Percentiles rank a stretch among this genome's conserved stretches.
These are phyloP conservation scores for Halesus radiatus DNA, from an alignment of 1,140 invertebrate genomes.

Conservation along the genomic window DNA sequence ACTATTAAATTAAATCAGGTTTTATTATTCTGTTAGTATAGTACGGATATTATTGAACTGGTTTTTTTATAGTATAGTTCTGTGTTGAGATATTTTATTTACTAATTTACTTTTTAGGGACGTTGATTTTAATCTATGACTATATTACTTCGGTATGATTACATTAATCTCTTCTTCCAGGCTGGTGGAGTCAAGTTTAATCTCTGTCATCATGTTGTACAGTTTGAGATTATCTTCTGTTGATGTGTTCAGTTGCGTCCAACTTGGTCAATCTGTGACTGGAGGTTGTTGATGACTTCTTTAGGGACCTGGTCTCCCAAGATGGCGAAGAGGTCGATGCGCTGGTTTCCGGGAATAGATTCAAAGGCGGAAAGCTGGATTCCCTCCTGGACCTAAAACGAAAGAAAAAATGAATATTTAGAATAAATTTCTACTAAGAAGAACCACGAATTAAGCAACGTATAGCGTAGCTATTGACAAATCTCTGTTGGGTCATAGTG, in stretches of 20 bases:
- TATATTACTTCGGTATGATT: too few species aligned
- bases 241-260: constrained; percentile 73
- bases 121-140: too few species aligned
- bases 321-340: constrained; percentile 85
- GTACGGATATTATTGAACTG: too few species aligned
- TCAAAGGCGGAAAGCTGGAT: constrained; percentile 87
- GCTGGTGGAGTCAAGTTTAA: not conserved
- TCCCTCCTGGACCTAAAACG: constrained; percentile 81
- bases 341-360: constrained; percentile 85
- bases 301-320: constrained; percentile 85
- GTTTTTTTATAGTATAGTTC: too few species aligned
- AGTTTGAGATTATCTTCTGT: not conserved
- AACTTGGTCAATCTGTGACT: constrained; percentile 84
- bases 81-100: too few species aligned
- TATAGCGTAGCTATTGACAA: too few species aligned
- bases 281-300: constrained; percentile 89
- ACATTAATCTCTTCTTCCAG: too few species aligned
- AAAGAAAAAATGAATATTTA: constrained; percentile 47
- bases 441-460: too few species aligned
- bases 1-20: too few species aligned
- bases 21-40: too few species aligned
- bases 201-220: not conserved
- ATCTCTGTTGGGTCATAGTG: too few species aligned
- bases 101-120: too few species aligned
- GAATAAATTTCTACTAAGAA: not conserved